Evolutionary conservation across 64 coral and sea anemone genomes (phyloP).

Genomic region (Pocillopora verrucosa): DNA sequence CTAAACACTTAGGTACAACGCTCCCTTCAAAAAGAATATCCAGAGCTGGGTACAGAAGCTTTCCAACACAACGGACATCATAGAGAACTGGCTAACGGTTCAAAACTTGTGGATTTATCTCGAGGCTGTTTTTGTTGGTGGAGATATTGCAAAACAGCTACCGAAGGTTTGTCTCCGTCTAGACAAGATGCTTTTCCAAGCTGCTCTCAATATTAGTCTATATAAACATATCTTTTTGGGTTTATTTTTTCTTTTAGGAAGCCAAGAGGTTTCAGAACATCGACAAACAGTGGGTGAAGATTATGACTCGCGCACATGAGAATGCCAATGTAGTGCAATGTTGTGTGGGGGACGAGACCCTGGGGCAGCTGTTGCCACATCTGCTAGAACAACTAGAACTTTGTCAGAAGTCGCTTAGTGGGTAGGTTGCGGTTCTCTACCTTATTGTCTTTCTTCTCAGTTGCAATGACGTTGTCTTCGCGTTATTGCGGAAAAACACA

Average conservation of each 20-base stretch:
- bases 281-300: slow-evolving; percentile 99
- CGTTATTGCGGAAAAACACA: no score
- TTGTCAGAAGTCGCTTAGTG: slow-evolving; percentile 97
- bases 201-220: neutral
- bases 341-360: slow-evolving; percentile 93
- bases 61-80: slow-evolving; percentile 98
- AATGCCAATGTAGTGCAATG: slow-evolving; percentile 96
- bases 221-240: neutral
- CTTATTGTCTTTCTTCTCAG: neutral
- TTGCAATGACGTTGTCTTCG: no score
- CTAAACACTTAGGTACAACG: slow-evolving; percentile 73
- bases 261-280: slow-evolving; percentile 99
- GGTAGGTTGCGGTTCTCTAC: slow-evolving; percentile 41
- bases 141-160: slow-evolving; percentile 98
- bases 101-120: slow-evolving; percentile 99
- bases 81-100: slow-evolving; percentile 98
- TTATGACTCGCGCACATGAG: slow-evolving; percentile 97
- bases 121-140: slow-evolving; percentile 98
- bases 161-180: slow-evolving; percentile 71
- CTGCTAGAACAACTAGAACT: slow-evolving; percentile 94
- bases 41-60: slow-evolving; percentile 97
- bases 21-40: slow-evolving; percentile 99
- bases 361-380: slow-evolving; percentile 94
- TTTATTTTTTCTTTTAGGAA: slow-evolving; percentile 52
- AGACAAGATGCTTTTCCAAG: neutral